Evolutionary conservation across 2,888 invertebrate genomes (phyloP).

Genomic region (Acrobasis suavella): DNA sequence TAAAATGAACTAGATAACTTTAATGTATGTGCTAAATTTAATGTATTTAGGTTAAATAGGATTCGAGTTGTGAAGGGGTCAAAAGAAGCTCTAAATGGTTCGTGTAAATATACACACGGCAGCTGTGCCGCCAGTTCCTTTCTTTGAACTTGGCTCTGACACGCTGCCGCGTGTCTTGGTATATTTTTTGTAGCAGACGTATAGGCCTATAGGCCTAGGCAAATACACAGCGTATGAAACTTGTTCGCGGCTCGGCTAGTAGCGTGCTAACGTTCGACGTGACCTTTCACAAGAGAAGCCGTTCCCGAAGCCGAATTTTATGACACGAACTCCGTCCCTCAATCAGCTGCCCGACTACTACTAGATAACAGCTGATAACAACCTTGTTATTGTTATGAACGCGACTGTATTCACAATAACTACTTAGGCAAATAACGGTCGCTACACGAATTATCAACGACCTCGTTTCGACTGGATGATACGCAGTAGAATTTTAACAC

Average conservation of each 20-base stretch:
- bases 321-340: background rate
- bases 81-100: too few relatives aligned
- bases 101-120: too few relatives aligned
- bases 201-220: too few relatives aligned
- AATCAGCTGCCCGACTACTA: constrained; percentile 14
- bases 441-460: background rate
- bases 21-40: too few relatives aligned
- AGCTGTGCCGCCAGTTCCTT: too few relatives aligned
- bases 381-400: constrained; percentile 9
- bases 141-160: too few relatives aligned
- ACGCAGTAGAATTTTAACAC: constrained; percentile 25
- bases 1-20: too few relatives aligned
- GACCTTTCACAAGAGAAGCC: background rate
- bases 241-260: too few relatives aligned
- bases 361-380: constrained; percentile 17
- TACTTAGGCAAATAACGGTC: constrained; percentile 1
- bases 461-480: constrained; percentile 9
- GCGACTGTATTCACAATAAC: constrained; percentile 5
- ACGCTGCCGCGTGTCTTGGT: too few relatives aligned
- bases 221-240: too few relatives aligned
- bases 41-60: too few relatives aligned
- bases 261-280: constrained; percentile 1
- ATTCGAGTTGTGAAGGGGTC: too few relatives aligned
- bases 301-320: background rate
- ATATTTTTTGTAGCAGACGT: background rate